Base-by-base conservation (phyloP, 2,888 invertebrate genomes). In the Tipula unca region DNA sequence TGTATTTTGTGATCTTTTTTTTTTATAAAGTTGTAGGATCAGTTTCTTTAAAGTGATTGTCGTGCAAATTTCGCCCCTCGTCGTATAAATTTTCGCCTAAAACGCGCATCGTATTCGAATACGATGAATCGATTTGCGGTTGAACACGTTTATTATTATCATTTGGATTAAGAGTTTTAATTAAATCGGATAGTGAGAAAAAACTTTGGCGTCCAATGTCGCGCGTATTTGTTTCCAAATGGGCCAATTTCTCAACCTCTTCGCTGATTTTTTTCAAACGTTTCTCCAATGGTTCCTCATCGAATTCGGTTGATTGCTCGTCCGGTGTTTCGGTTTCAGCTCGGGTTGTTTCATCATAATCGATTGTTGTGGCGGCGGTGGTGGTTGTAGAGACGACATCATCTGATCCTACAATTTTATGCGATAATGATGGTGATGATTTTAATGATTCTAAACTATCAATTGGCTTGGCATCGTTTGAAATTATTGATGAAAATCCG, bases 61-160 rank as follows among this genome's bases (percentile, higher is more conserved):
- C 36, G 13, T 84, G 36, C 2, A 84, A 36, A 35, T 84, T 36
- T 84, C 84, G 32, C 5, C 35, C 35, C 36, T 84, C 84, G 20
- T 84, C 84, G 20, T 36, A 36, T 36, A 36, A 36, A 20, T 88
- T 88, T 86, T 91, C 91, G 86, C 91, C 90, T 84, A 91, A 89
- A 20, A 91, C 90, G 86, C 90, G 89, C 90, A 90, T 91, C 85
- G 91, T 90, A 87, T 91, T 90, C 20, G 91, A 90, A 87, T 91
- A 91, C 87, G 90, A 90, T 1, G 91, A 91, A 87, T 91, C 91
- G 86, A 91, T 91, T 88, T 91, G 91, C 39, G 91, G 91, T 83
- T 90, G 89, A 3, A 85, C 39, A 84, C 86, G 85, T 87, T 91
- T 90, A 86, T 90, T 90, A 86, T 90, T 90, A 32, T 90, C 90